Evolutionary conservation across 2,113 vertebrate genomes (phyloP).

Genomic region (Taxidea taxus): DNA sequence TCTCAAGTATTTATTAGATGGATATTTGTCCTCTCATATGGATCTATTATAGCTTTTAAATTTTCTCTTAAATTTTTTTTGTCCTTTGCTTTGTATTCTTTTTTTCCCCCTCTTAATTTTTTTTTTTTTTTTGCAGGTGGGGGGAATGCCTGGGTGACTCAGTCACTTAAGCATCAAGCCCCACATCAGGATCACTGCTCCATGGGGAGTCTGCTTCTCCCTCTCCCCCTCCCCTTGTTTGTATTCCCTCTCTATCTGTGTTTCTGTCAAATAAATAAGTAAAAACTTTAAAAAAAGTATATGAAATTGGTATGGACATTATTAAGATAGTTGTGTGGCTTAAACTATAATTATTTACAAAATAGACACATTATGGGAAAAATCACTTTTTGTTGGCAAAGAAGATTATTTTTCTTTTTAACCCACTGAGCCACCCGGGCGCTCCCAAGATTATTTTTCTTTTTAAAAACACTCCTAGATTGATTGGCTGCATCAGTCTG

Average conservation of each 20-base stretch:
- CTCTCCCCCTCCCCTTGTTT: no score
- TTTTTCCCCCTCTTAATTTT: background rate
- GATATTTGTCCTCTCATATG: background rate
- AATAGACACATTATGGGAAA: conserved; percentile 22
- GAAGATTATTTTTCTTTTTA: conserved; percentile 36
- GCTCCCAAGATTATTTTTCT: conserved; percentile 52
- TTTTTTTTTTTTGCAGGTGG: no score
- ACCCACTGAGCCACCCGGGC: no score
- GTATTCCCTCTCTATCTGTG: no score
- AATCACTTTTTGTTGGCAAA: conserved; percentile 36
- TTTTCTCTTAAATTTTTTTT: background rate
- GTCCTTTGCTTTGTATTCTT: background rate
- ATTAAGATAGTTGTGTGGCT: conserved; percentile 10
- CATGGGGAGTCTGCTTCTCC: no score
- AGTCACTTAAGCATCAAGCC: no score
- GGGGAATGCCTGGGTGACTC: no score
- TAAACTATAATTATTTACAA: conserved; percentile 21
- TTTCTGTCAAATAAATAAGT: no score
- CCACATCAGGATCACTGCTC: no score
- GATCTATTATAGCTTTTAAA: background rate
- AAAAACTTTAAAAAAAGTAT: background rate
- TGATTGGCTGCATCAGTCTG: background rate
- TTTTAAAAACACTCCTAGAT: background rate
- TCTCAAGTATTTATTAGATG: background rate
- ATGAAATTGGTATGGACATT: background rate